Conservation (phyloP, 2,113 vertebrate genomes). For the Motacilla alba region DNA sequence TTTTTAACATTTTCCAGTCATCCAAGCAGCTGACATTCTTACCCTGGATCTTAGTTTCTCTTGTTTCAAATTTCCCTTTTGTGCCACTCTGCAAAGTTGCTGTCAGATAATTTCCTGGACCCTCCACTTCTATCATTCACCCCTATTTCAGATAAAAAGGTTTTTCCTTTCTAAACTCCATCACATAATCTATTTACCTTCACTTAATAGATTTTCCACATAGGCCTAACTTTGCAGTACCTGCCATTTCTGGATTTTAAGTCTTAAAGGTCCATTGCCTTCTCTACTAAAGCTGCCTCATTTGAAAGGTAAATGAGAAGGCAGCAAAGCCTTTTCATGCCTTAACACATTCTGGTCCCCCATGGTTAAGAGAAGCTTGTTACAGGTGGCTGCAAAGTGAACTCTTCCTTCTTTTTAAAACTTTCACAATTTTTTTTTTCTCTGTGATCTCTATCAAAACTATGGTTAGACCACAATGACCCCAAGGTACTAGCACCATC, state of each 20-base stretch:
- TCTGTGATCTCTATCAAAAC: neutral
- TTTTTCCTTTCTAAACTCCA: neutral
- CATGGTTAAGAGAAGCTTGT: neutral
- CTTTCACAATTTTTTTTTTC: neutral
- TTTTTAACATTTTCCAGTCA: neutral
- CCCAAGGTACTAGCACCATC: neutral
- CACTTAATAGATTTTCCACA: neutral
- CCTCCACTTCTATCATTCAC: neutral
- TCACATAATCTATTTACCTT: neutral
- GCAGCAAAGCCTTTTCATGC: neutral
- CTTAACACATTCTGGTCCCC: neutral
- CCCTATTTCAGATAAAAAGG: neutral
- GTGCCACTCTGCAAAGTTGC: neutral
- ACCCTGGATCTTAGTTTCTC: neutral
- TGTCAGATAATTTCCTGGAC: neutral
- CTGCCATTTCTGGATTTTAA: neutral
- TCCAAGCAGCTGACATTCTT: neutral
- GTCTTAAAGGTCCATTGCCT: neutral
- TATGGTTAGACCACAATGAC: neutral
- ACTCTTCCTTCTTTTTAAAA: neutral
- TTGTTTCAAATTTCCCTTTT: neutral
- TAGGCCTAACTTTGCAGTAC: neutral
- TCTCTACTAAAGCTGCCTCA: neutral
- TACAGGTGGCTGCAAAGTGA: neutral
- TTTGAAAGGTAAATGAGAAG: constrained; percentile 24